A percentile compares a stretch with the other conserved stretches of the same genome.
Evolutionary conservation across 92 coral and sea anemone genomes (phyloP).

Genomic region (Plumapathes pennacea): DNA sequence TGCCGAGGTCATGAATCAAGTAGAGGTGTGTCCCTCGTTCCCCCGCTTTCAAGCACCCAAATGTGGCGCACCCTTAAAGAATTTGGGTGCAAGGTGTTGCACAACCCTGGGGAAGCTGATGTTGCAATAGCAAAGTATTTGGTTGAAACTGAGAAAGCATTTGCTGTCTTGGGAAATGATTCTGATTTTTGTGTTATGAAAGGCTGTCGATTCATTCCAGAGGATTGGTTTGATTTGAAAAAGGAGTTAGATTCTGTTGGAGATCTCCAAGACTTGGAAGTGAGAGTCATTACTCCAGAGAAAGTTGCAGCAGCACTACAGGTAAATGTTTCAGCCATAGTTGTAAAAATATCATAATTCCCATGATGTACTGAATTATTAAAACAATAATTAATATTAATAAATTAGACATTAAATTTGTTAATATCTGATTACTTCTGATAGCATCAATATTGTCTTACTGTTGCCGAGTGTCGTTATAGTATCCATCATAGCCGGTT

Average conservation of each 20-base stretch:
- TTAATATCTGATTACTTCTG: neutral
- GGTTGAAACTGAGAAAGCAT: constrained; percentile 3
- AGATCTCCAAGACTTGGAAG: constrained; percentile 1
- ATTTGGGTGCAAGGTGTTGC: constrained; percentile 23
- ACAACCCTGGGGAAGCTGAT: constrained; percentile 29
- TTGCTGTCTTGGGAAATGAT: constrained; percentile 28
- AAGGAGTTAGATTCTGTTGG: neutral
- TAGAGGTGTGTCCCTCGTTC: neutral
- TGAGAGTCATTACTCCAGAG: constrained; percentile 9
- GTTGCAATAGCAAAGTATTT: constrained; percentile 9
- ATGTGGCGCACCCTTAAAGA: constrained; percentile 4
- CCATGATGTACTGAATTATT: too few species aligned
- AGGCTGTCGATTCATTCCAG: constrained; percentile 18
- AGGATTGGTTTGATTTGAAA: constrained; percentile 24
- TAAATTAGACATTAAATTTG: neutral
- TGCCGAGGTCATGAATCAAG: constrained; percentile 1
- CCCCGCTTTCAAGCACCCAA: neutral
- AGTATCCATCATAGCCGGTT: too few species aligned
- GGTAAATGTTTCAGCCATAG: too few species aligned
- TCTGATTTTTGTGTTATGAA: constrained; percentile 37
- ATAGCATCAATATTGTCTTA: neutral
- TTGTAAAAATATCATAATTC: too few species aligned
- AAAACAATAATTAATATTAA: too few species aligned
- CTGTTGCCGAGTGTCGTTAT: too few species aligned
- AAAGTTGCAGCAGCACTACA: constrained; percentile 6